Evolutionary conservation across 2,797 vertebrate genomes (phyloP), one percentile per base, ranked within the genome.

Genomic region (Tamandua tetradactyla): DNA sequence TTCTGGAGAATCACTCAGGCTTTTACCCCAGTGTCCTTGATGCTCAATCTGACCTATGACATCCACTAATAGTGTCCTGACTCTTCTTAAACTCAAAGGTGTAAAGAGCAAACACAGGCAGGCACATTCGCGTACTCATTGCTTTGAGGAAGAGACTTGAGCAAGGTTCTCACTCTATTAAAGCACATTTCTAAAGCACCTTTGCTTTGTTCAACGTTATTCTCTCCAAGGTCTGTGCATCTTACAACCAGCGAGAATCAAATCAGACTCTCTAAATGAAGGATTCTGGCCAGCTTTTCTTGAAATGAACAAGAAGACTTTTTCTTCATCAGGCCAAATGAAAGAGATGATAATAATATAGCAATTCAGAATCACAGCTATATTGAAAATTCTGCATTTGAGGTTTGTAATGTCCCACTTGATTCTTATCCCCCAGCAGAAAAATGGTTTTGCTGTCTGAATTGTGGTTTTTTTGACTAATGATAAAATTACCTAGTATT

Each of bases 381-480:
- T 37, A 17, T 0, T 44, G 59, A 93, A 89, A 83, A 71, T 80
- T 76, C 17, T 12, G 12, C 17, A 71, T 84, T 62, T 72, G 68
- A 15, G 35, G 66, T 74, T 40, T 59, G 4, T 44, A 75, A 71
- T 49, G 91, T 30, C 9, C 15, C 55, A 62, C 5, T 32, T 87
- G 52, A 30, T n/a, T 81, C 11, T 59, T 74, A 79, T n/a, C 7
- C 30, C 35, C 27, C 10, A 55, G 30, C 14, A 72, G 37, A 90
- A 92, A 76, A 75, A n/a, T 14, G 71, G 27, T 78, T 93, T 86
- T 80, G 35, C 80, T 76, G 92, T 66, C 66, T 81, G 47, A 68
- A 83, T 30, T 47, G 44, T 25, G 37, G 32, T 62, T 83, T 92
- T 57, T 72, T 84, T 20, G 80, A 47, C 40, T 44, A 72, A 69